A percentile compares a stretch with the other conserved stretches of the same genome.
phyloP scores from a whole-genome alignment of 1,140 invertebrate species.

The Zaprionus nigranus region DNA sequence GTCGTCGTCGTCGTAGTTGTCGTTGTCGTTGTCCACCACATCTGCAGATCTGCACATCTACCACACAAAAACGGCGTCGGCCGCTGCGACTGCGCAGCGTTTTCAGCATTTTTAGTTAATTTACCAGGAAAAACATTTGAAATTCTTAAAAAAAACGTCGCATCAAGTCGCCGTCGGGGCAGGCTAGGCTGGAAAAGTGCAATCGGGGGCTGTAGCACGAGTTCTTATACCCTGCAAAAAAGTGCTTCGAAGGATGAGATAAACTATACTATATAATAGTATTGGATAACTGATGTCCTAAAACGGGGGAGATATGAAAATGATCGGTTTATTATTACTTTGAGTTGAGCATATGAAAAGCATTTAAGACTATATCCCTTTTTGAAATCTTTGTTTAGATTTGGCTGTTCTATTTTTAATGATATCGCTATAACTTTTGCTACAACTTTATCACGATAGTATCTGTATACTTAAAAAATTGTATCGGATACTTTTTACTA shows the following conservation, averaged over 20 bases:
- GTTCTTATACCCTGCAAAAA: conserved; percentile 41
- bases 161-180: conserved; percentile 55
- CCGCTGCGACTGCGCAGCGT: conserved; percentile 65
- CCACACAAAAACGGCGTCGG: conserved; percentile 56
- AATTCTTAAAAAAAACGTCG: conserved; percentile 72
- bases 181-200: conserved; percentile 57
- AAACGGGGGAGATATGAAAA: too few relatives aligned
- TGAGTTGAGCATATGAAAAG: too few relatives aligned
- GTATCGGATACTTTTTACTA: too few relatives aligned
- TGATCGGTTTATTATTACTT: too few relatives aligned
- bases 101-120: conserved; percentile 84
- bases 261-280: background rate
- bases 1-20: conserved; percentile 3
- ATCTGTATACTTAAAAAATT: background rate
- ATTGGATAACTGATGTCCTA: background rate
- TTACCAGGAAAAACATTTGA: conserved; percentile 84
- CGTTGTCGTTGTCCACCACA: conserved; percentile 17
- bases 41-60: background rate
- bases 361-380: too few relatives aligned
- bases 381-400: too few relatives aligned
- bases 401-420: too few relatives aligned
- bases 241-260: background rate
- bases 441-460: background rate
- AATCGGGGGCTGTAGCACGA: conserved; percentile 44
- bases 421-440: too few relatives aligned